Evolutionary conservation across 2,797 vertebrate genomes (phyloP), one percentile per base, ranked within the genome.

Genomic region (Sebastes hopkinsi): DNA sequence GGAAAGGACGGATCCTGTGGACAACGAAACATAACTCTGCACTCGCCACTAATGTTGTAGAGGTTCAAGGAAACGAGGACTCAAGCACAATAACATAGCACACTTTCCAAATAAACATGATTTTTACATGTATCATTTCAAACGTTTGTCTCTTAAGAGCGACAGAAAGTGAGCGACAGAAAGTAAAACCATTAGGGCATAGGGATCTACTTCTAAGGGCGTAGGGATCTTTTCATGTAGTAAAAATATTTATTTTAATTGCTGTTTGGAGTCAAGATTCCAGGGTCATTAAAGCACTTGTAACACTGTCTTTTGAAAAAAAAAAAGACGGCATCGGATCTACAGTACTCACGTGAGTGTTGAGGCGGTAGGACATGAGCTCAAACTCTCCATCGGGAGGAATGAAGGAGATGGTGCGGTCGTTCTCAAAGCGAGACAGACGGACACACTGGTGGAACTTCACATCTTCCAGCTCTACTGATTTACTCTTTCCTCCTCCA

Each of bases 391-490:
- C 98, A 0, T 99, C 98, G 0, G 97, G 98, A 0, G 98, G 98
- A 54, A 98, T 99, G 91, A 99, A 99, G 73, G 97, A 98, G 92
- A 99, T 99, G 3, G 97, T 99, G 88, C 98, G 94, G 89, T 99
- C 97, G 0, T 98, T 99, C 87, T 99, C 98, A 18, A 99, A 99
- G 91, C 98, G 97, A 29, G 98, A 99, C 50, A 99, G 95, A 46
- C 98, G 97, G 2, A 99, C 98, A 3, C 98, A 98, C 92, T 98
- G 98, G 89, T 99, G 98, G 71, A 99, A 99, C 90, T 99, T 99
- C 5, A 98, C 97, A 11, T 99, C 98, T 75, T 99, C 98, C 88
- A 99, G 91, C 75, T 99, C 98, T 1, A 99, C 97, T 0, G 97
- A 98, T 85, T 98, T 98, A 90, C 97, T 98, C 88, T 98, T 99